Evolutionary conservation across 2,797 vertebrate species (phyloP).

Genomic region (Intellagama lesueurii): DNA sequence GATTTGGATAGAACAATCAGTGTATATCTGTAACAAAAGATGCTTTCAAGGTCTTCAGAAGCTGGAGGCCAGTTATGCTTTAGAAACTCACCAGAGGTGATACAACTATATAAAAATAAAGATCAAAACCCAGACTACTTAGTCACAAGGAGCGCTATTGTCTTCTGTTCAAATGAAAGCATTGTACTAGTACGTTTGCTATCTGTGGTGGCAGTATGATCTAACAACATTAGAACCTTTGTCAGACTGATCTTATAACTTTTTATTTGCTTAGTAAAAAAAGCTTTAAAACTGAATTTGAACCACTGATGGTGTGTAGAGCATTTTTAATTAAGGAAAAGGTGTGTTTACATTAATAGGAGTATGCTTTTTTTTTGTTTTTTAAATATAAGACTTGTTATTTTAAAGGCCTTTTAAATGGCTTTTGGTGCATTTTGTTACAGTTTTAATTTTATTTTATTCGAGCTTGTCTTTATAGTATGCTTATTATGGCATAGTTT

Average conservation of each 20-base stretch:
- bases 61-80: slow-evolving; percentile 8
- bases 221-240: neutral
- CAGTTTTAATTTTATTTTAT: neutral
- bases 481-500: neutral
- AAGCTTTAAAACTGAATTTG: neutral
- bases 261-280: slow-evolving; percentile 15
- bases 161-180: slow-evolving; percentile 23
- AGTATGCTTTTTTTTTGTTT: neutral
- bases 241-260: neutral
- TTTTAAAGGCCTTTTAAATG: neutral
- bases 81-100: slow-evolving; percentile 5
- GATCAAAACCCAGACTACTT: neutral
- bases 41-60: slow-evolving; percentile 36
- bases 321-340: neutral
- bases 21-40: slow-evolving; percentile 45
- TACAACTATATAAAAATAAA: slow-evolving; percentile 17
- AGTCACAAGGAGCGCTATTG: neutral
- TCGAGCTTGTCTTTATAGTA: neutral
- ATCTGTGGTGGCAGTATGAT: neutral
- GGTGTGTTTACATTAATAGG: neutral
- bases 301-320: neutral
- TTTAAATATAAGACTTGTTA: neutral
- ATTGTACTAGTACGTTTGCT: neutral
- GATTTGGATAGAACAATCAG: slow-evolving; percentile 1
- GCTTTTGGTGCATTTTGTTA: neutral